phyloP scores from a whole-genome alignment of 2,113 vertebrate genomes.

The Anolis carolinensis region DNA sequence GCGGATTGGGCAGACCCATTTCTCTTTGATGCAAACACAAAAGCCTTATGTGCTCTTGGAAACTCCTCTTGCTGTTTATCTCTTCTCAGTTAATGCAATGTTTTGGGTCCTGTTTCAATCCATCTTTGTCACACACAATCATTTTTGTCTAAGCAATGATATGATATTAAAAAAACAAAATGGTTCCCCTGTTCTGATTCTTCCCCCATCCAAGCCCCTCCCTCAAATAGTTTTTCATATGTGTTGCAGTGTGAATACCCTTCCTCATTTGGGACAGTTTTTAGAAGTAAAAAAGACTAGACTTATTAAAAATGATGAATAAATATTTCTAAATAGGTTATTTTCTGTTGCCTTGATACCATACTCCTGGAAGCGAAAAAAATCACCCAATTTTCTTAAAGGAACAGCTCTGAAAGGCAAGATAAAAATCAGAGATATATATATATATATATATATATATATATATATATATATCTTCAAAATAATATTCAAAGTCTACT shows the following conservation, averaged over 20 bases:
- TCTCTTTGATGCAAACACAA: not conserved
- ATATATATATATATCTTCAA: no score
- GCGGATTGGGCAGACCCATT: not conserved
- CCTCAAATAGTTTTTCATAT: not conserved
- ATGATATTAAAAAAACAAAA: not conserved
- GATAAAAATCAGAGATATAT: no score
- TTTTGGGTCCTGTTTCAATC: not conserved
- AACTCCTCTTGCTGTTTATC: not conserved
- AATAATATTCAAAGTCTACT: slow-evolving; percentile 8
- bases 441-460: not conserved
- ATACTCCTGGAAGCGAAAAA: not conserved
- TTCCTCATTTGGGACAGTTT: rapidly evolving
- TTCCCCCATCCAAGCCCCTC: not conserved
- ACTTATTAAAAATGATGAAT: not conserved
- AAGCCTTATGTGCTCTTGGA: not conserved
- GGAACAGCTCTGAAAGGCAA: slow-evolving; percentile 29
- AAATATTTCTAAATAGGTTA: slow-evolving; percentile 35
- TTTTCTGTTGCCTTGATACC: slow-evolving; percentile 26
- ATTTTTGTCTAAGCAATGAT: not conserved
- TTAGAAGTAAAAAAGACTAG: slow-evolving; percentile 1
- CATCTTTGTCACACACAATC: not conserved
- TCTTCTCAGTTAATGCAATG: not conserved
- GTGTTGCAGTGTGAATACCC: rapidly evolving
- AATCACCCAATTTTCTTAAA: not conserved
- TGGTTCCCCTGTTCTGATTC: not conserved